Base-by-base conservation (phyloP, 2,797 vertebrate species). In the Rhodeus uyekii region DNA sequence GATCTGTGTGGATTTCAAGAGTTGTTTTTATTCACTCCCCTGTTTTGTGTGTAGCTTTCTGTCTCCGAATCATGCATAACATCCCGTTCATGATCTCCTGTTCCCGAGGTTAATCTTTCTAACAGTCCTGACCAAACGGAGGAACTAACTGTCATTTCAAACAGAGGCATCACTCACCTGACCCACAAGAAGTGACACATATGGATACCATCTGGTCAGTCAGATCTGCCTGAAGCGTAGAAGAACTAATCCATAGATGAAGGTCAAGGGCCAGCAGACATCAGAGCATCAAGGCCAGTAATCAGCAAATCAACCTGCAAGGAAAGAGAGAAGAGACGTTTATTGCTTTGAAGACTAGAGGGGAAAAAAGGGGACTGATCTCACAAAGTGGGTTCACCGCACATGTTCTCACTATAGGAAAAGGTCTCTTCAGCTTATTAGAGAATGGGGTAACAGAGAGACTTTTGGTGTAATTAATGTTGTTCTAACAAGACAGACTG, bases 201-300 rank as follows among this genome's bases (percentile, higher is more conserved):
- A 32, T 8, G 60, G 78, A 83, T 64, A 74, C 83, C 88, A 90
- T 86, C 84, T 81, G 86, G 79, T 73, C 84, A 77, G 81, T 82
- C 58, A 68, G 76, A 75, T 85, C 65, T 68, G 69, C 65, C 80
- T 82, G 71, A 71, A 76, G 81, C 71, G 29, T 58, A 50, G 74
- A 82, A 44, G 50, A 69, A 50, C 85, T 86, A 85, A 86, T 88
- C 86, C 85, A 83, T 82, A 65, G 83, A 76, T 68, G 78, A 77
- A 79, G 42, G 60, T 64, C 36, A 64, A 42, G 29, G 64, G 67
- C 65, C 69, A 78, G 81, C 48, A 22, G 34, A 73, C 55, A 69
- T 81, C 77, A 71, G 38, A 24, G 16, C 75, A 65, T 75, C 53
- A 55, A 13, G 48, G 18, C 36, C 24, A 38, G 38, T 27, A 78